These are phyloP conservation scores for Ciconia boyciana DNA, from an alignment of 2,113 vertebrate species.

Conservation along the genomic window DNA sequence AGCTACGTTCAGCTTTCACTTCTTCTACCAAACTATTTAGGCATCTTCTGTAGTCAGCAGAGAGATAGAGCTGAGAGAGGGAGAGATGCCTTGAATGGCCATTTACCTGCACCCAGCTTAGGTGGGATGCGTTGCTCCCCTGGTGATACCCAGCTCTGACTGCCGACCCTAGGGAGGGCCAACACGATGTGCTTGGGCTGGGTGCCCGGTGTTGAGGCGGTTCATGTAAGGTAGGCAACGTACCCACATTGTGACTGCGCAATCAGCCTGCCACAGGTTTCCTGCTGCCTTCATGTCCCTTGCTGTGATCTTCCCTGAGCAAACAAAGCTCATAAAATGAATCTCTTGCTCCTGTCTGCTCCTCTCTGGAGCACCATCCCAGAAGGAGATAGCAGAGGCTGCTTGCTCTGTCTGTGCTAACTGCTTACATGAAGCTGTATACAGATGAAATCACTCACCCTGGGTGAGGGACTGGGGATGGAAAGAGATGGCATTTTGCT, in stretches of 20 bases:
- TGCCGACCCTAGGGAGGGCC: accelerated
- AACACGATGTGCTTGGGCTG: accelerated
- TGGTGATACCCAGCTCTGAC: background rate
- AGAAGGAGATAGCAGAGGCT: accelerated
- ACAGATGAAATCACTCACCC: background rate
- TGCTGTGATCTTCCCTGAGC: background rate
- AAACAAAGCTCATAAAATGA: accelerated
- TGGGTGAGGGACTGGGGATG: background rate
- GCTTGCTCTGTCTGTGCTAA: background rate
- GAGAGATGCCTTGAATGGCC: accelerated
- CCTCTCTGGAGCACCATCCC: background rate
- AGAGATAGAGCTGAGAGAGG: background rate
- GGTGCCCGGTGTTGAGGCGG: accelerated
- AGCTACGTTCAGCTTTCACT: background rate
- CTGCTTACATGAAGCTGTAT: too few relatives aligned
- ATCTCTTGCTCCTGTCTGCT: background rate
- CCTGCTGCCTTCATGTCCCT: background rate
- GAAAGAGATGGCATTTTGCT: background rate
- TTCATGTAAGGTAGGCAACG: accelerated
- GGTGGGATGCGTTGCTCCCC: background rate
- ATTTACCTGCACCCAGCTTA: too few relatives aligned
- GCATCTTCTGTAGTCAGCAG: background rate
- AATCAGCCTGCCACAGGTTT: background rate
- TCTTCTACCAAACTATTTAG: background rate
- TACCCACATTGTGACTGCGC: accelerated